A percentile compares a stretch with the other conserved stretches of the same genome.
Conservation (phyloP, 1,140 invertebrate species). For the Cotesia chilonis region DNA sequence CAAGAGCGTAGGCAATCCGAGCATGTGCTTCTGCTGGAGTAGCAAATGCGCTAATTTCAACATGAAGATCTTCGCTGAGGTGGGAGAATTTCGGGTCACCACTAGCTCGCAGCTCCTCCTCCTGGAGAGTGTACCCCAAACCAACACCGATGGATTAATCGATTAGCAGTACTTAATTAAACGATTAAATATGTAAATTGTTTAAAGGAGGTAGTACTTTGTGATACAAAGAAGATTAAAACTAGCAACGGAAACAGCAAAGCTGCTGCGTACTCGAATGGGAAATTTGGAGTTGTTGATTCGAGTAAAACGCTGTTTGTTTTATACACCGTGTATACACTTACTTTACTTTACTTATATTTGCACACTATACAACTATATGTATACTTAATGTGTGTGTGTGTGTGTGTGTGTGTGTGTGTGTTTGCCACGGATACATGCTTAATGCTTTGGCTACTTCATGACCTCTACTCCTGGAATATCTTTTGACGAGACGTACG, state of each 20-base stretch:
- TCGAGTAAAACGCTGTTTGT: too few relatives aligned
- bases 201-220: constrained; percentile 6
- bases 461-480: constrained; percentile 15
- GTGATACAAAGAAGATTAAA: constrained; percentile 17
- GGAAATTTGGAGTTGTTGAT: background rate
- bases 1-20: constrained; percentile 84
- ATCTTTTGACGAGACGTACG: constrained; percentile 38
- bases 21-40: constrained; percentile 88
- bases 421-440: background rate
- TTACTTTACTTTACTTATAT: too few relatives aligned
- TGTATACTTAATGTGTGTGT: too few relatives aligned
- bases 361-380: too few relatives aligned
- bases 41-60: constrained; percentile 86
- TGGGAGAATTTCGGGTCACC: constrained; percentile 90
- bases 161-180: constrained; percentile 28
- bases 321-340: too few relatives aligned
- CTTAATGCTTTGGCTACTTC: constrained; percentile 23
- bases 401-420: background rate
- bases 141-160: constrained; percentile 21
- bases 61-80: constrained; percentile 88
- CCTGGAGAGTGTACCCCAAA: constrained; percentile 63
- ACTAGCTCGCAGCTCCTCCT: constrained; percentile 84
- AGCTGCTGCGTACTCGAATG: constrained; percentile 12
- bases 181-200: constrained; percentile 31
- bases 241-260: background rate